Evolutionary conservation across 2,888 invertebrate genomes (phyloP).

Genomic region (Noctua pronuba): DNA sequence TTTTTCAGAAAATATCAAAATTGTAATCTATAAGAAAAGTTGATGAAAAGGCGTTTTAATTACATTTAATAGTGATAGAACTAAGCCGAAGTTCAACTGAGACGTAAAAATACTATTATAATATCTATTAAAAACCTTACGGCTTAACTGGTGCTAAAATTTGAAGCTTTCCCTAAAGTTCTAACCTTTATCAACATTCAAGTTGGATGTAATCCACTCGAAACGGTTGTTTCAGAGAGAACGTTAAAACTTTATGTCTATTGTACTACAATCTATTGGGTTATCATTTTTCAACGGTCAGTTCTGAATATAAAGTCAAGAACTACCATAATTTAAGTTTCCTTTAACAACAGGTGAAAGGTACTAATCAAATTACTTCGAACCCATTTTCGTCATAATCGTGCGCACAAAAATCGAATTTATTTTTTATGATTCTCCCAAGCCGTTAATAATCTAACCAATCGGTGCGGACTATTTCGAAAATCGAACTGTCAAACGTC

Average conservation of each 20-base stretch:
- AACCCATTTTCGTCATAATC: conserved; percentile 67
- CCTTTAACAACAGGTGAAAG: conserved; percentile 69
- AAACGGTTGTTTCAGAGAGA: conserved; percentile 68
- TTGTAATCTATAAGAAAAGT: not conserved
- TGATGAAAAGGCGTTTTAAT: conserved; percentile 26
- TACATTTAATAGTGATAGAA: conserved; percentile 41
- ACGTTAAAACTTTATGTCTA: conserved; percentile 68
- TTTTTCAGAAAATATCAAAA: not conserved
- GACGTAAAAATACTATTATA: conserved; percentile 66
- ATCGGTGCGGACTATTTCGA: conserved; percentile 76
- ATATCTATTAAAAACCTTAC: conserved; percentile 71
- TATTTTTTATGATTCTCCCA: conserved; percentile 69
- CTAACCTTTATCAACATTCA: conserved; percentile 71
- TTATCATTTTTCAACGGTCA: conserved; percentile 65
- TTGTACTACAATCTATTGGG: conserved; percentile 68
- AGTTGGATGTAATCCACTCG: conserved; percentile 69
- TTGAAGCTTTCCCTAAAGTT: conserved; percentile 69
- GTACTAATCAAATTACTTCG: conserved; percentile 71
- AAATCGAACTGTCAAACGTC: conserved; percentile 87
- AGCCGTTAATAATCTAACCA: conserved; percentile 77
- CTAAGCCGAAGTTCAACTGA: conserved; percentile 51
- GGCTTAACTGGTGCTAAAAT: conserved; percentile 68
- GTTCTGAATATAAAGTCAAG: conserved; percentile 43
- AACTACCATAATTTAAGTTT: conserved; percentile 56
- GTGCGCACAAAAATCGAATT: conserved; percentile 71